Conservation (phyloP, 1,140 invertebrate genomes). For the Apocrypta bakeri region DNA sequence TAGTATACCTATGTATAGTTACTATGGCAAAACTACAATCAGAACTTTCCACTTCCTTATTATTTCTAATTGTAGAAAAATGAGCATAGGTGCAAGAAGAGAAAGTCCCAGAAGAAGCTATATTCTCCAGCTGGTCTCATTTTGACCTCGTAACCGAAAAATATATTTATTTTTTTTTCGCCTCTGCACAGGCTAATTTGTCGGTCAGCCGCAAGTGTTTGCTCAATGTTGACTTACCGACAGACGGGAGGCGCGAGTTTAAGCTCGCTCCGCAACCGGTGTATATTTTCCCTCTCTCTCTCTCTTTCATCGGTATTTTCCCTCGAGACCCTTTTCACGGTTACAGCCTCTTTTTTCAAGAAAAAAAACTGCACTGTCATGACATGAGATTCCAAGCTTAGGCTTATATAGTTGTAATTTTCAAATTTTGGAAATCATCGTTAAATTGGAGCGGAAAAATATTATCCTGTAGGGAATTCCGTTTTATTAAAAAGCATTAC, state of each 20-base stretch:
- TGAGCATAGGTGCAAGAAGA: too few relatives aligned
- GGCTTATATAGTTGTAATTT: conserved; percentile 4
- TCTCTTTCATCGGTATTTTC: not conserved
- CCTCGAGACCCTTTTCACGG: not conserved
- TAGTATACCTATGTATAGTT: too few relatives aligned
- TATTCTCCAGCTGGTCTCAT: conserved; percentile 23
- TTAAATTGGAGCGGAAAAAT: not conserved
- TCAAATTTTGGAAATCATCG: not conserved
- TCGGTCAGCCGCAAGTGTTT: conserved; percentile 22
- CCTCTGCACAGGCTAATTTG: conserved; percentile 53
- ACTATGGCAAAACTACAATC: too few relatives aligned
- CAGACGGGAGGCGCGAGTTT: conserved; percentile 1
- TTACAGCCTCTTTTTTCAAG: not conserved
- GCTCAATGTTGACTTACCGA: conserved; percentile 33
- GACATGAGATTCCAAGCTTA: not conserved
- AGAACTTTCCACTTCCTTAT: too few relatives aligned
- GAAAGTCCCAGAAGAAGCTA: not conserved
- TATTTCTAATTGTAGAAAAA: too few relatives aligned
- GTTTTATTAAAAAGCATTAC: conserved; percentile 28
- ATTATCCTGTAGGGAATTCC: not conserved
- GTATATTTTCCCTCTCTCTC: not conserved
- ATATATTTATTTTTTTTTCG: conserved; percentile 59
- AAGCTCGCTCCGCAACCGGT: not conserved
- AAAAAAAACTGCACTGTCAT: conserved; percentile 21
- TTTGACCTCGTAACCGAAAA: conserved; percentile 53